These are phyloP conservation scores for Hyperoplus lanceolatus DNA, from an alignment of 2,797 vertebrate genomes.

Conservation along the genomic window DNA sequence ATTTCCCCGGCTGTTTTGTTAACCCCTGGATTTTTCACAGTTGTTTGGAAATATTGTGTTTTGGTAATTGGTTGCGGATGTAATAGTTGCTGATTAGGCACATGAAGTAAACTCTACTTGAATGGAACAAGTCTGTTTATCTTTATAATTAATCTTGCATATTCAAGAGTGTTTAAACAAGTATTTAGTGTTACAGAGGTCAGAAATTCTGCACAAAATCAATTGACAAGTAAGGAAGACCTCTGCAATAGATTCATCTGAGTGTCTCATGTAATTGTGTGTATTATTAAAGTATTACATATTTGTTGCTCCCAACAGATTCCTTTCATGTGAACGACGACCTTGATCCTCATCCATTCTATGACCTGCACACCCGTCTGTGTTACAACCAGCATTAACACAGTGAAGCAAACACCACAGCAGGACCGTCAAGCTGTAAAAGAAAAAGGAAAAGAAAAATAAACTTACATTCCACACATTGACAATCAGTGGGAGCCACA, in stretches of 20 bases:
- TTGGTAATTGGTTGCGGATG: constrained; percentile 57
- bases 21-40: constrained; percentile 23
- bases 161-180: neutral
- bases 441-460: too few relatives aligned
- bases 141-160: neutral
- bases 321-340: constrained; percentile 19
- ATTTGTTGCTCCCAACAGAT: constrained; percentile 32
- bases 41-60: constrained; percentile 35
- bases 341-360: constrained; percentile 16
- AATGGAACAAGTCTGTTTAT: neutral
- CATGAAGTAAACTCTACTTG: neutral
- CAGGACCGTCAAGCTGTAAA: neutral
- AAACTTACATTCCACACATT: neutral
- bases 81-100: neutral
- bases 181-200: neutral
- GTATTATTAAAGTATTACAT: constrained; percentile 16
- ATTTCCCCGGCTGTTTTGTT: constrained; percentile 47
- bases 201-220: neutral
- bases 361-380: constrained; percentile 24
- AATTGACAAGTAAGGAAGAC: too few relatives aligned
- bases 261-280: constrained; percentile 9
- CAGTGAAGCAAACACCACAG: constrained; percentile 6
- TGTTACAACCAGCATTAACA: constrained; percentile 24
- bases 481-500: neutral
- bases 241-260: neutral